Evolutionary conservation across 2,797 vertebrate genomes (phyloP).

Genomic region (Otus scops): DNA sequence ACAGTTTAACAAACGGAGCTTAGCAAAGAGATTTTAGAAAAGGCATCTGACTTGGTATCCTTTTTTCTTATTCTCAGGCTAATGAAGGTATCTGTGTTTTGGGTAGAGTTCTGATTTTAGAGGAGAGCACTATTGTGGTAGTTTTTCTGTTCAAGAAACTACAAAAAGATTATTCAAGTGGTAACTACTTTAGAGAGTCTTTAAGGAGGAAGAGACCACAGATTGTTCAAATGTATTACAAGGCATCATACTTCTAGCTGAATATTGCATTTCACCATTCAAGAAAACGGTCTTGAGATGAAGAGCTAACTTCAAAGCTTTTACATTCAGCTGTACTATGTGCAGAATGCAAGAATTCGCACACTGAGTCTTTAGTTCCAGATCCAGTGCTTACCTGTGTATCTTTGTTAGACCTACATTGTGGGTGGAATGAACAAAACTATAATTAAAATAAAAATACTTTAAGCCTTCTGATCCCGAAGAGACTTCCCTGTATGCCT

Average conservation of each 20-base stretch:
- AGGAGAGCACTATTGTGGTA: neutral
- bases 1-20: neutral
- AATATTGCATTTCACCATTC: neutral
- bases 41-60: neutral
- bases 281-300: neutral
- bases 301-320: neutral
- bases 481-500: neutral
- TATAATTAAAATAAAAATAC: neutral
- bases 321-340: neutral
- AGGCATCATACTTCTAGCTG: rapidly evolving
- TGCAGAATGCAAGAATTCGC: neutral
- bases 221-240: neutral
- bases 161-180: neutral
- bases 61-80: neutral
- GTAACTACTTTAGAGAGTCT: neutral
- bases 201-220: neutral
- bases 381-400: neutral
- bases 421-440: neutral
- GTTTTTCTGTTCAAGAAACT: neutral
- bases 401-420: neutral
- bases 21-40: neutral
- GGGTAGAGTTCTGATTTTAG: neutral
- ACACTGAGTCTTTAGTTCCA: neutral
- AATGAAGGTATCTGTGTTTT: neutral
- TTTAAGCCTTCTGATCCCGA: neutral